A percentile compares a stretch with the other conserved stretches of the same genome.
Evolutionary conservation across 2,888 invertebrate species (phyloP).

Genomic region (Rhogogaster chlorosoma): DNA sequence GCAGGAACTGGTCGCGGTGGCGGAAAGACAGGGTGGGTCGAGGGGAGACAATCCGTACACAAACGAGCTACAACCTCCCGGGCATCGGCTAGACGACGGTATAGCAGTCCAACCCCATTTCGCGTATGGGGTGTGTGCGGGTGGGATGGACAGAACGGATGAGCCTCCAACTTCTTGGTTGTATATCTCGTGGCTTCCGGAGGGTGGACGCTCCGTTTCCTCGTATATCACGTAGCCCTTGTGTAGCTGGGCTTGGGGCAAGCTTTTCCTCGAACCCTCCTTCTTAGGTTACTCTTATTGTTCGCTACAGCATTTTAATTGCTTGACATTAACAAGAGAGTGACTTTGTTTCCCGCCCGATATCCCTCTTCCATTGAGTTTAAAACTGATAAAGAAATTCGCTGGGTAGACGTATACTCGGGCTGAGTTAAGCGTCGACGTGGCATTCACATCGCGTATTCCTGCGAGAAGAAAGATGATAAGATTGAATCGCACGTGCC

Average conservation of each 20-base stretch:
- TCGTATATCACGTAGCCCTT: constrained; percentile 49
- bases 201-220: constrained; percentile 53
- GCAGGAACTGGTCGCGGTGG: constrained; percentile 33
- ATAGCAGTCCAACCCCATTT: constrained; percentile 23
- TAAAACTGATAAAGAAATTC: neutral
- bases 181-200: constrained; percentile 53
- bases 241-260: constrained; percentile 40
- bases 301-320: constrained; percentile 44
- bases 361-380: neutral
- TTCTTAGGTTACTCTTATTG: constrained; percentile 30
- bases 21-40: constrained; percentile 24
- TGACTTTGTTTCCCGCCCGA: neutral
- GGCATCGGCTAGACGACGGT: constrained; percentile 44
- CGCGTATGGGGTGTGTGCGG: constrained; percentile 35
- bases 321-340: neutral
- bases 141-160: constrained; percentile 51
- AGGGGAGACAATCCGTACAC: constrained; percentile 42
- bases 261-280: constrained; percentile 39
- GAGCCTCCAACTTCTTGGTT: constrained; percentile 53
- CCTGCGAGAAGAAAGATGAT: neutral
- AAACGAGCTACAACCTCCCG: constrained; percentile 46
- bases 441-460: neutral
- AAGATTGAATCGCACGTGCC: constrained; percentile 22
- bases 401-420: neutral
- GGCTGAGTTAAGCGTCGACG: neutral